phyloP scores from a whole-genome alignment of 2,113 vertebrate genomes.

The Myanophis thanlyinensis region DNA sequence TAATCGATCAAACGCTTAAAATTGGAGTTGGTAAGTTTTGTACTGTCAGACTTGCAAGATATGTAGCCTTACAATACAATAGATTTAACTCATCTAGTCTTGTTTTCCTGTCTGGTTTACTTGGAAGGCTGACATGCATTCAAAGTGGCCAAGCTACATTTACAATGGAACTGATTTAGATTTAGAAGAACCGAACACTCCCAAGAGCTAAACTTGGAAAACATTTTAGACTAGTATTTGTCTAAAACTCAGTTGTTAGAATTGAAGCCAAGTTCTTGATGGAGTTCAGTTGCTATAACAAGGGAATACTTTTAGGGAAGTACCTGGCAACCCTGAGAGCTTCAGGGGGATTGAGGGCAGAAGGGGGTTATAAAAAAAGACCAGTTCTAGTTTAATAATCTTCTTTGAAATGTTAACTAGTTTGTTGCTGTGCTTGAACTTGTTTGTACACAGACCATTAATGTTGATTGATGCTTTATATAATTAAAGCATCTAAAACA shows the following conservation, averaged over 20 bases:
- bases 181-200: not conserved
- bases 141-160: not conserved
- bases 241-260: not conserved
- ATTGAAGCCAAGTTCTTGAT: conserved; percentile 5
- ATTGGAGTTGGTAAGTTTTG: not conserved
- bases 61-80: not conserved
- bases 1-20: not conserved
- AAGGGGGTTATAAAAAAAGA: not conserved
- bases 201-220: conserved; percentile 4
- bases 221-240: not conserved
- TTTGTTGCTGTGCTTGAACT: not conserved
- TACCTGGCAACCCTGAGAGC: not conserved
- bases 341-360: not conserved
- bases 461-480: not conserved
- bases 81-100: not conserved
- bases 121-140: not conserved
- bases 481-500: not conserved
- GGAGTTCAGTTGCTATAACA: not conserved
- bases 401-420: not conserved
- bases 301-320: not conserved
- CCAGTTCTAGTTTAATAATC: not conserved
- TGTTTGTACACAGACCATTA: not conserved
- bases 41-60: not conserved
- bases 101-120: not conserved
- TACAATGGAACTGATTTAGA: not conserved